Percentiles rank a stretch among this genome's conserved stretches.
phyloP scores from a whole-genome alignment of 1,140 invertebrate genomes.

The Calephelis virginiensis region DNA sequence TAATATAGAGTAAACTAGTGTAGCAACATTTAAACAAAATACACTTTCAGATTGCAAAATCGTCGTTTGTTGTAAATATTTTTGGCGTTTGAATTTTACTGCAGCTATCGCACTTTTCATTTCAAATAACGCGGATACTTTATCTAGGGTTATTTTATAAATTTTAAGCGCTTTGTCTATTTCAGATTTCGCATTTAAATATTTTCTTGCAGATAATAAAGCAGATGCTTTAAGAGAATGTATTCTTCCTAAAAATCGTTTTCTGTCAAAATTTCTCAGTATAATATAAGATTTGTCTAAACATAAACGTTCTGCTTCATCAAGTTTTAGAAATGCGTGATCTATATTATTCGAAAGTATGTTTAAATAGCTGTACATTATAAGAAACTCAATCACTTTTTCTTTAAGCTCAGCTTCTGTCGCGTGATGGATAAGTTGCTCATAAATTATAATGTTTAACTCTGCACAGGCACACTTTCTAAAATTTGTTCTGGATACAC shows the following conservation, averaged over 20 bases:
- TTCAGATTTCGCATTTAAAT: constrained; percentile 49
- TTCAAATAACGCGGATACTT: constrained; percentile 47
- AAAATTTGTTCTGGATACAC: constrained; percentile 55
- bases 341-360: constrained; percentile 54
- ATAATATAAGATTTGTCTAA: constrained; percentile 31
- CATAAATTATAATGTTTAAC: constrained; percentile 55
- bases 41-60: constrained; percentile 57
- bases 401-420: constrained; percentile 58
- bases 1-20: constrained; percentile 50
- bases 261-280: constrained; percentile 46
- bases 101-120: constrained; percentile 38
- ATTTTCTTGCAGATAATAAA: constrained; percentile 46
- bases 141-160: constrained; percentile 53
- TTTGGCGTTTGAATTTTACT: constrained; percentile 43
- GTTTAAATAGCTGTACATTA: constrained; percentile 58
- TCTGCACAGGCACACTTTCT: constrained; percentile 59
- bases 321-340: constrained; percentile 50
- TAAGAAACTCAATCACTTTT: constrained; percentile 66
- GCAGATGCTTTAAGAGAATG: constrained; percentile 56
- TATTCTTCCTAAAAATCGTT: constrained; percentile 61
- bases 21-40: constrained; percentile 64
- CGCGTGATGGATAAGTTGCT: constrained; percentile 61
- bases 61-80: constrained; percentile 42
- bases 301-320: constrained; percentile 60
- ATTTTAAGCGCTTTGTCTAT: constrained; percentile 48